Base-by-base conservation (phyloP, 2,888 invertebrate species). In the Endomychus coccineus region DNA sequence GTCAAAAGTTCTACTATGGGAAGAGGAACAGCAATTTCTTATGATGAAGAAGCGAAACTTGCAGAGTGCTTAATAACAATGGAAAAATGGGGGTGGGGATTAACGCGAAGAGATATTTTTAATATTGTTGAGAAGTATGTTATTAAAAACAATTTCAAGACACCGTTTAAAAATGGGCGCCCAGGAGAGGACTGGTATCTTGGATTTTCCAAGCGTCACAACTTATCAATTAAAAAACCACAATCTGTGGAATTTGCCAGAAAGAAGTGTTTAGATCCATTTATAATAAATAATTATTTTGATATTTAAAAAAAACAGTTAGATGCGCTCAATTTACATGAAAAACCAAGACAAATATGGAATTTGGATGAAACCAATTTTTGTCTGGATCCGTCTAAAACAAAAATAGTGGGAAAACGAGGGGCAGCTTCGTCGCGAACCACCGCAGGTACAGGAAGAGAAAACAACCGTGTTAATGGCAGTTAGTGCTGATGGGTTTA, bases 191-290 rank as follows among this genome's bases (percentile, higher is more conserved):
- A 55, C 28, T 56, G 54, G 52, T 55, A 54, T 34, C 10, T 44
- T 1, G 33, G 23, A 3, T 58, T 56, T 40, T 50, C 48, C 33
- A 51, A 51, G 24, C 34, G 54, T n/a, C 45, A 57, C 28, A 39
- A 43, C 27, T 31, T 58, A 7, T 53, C 55, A 5, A 30, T 58
- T 16, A 59, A 58, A 49, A 49, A 48, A 38, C 55, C 56, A 6
- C 53, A 58, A 47, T 38, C 49, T 11, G 50, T 56, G 3, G 55
- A 57, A 43, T 42, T 10, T 32, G 9, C 24, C 5, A 7, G 32
- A 6, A 32, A 32, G 11, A 32, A 25, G 11, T 27, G 7, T 9
- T 27, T 24, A 5, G 24, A 25, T 32, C 22, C 24, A 12, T 25
- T 25, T 12, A 12, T 24, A 5, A 25, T 9, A 5, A 10, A 11